phyloP scores from a whole-genome alignment of 2,888 invertebrate species.

The Ormyrus rosae region DNA sequence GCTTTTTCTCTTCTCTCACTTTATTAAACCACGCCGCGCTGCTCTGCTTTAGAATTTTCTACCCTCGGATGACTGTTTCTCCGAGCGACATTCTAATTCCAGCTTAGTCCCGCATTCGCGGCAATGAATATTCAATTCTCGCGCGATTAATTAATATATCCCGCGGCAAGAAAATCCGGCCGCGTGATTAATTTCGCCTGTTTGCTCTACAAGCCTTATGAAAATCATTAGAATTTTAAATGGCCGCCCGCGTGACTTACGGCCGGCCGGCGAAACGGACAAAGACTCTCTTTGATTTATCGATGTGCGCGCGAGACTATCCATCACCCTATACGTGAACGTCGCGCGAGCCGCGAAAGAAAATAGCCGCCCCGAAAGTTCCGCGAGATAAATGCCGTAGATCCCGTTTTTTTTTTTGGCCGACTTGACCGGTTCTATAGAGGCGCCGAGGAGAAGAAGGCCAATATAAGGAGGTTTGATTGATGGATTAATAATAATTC shows the following conservation, averaged over 20 bases:
- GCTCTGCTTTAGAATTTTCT: too few relatives aligned
- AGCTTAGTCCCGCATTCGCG: too few relatives aligned
- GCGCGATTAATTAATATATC: too few relatives aligned
- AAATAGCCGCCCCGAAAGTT: conserved; percentile 32
- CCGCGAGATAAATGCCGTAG: conserved; percentile 36
- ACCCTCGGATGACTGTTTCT: too few relatives aligned
- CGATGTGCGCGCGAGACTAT: conserved; percentile 18
- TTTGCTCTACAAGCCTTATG: background rate
- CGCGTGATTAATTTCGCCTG: too few relatives aligned
- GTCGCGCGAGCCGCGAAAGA: conserved; percentile 19
- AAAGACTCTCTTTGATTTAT: conserved; percentile 46
- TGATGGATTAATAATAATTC: conserved; percentile 34
- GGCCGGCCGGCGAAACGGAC: background rate
- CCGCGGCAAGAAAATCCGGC: too few relatives aligned
- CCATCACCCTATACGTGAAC: conserved; percentile 34
- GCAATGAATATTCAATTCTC: too few relatives aligned
- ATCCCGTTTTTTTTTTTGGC: background rate
- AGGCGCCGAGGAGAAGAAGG: background rate
- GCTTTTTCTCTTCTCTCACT: too few relatives aligned
- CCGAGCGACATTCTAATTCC: too few relatives aligned
- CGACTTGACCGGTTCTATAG: conserved; percentile 5
- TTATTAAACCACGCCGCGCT: too few relatives aligned
- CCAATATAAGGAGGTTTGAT: conserved; percentile 17
- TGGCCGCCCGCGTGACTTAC: background rate
- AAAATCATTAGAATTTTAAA: conserved; percentile 37